Evolutionary conservation across 2,888 invertebrate genomes (phyloP).

Genomic region (Abrostola tripartita): DNA sequence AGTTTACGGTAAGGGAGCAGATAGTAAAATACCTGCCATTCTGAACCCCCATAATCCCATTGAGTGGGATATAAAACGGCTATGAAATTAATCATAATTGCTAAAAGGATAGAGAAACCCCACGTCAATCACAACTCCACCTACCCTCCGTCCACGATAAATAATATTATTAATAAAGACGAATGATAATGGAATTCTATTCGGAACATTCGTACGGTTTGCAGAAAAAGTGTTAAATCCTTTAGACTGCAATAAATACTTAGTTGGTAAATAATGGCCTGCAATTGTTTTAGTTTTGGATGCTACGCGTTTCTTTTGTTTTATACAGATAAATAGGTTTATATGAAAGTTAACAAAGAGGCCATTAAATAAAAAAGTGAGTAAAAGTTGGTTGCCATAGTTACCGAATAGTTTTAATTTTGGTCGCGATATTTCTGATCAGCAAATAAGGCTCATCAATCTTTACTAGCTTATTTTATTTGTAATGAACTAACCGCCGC

Average conservation of each 20-base stretch:
- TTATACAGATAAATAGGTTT: slow-evolving; percentile 10
- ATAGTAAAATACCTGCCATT: background rate
- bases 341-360: too few species aligned
- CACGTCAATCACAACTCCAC: slow-evolving; percentile 33
- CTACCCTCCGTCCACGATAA: slow-evolving; percentile 50
- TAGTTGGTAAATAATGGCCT: slow-evolving; percentile 29
- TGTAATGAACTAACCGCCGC: too few species aligned
- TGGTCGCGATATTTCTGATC: too few species aligned
- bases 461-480: too few species aligned
- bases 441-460: too few species aligned
- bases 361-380: too few species aligned
- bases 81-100: slow-evolving; percentile 40
- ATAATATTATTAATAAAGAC: slow-evolving; percentile 69
- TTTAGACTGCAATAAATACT: slow-evolving; percentile 15
- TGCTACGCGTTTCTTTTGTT: background rate
- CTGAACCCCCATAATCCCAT: background rate
- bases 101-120: slow-evolving; percentile 15
- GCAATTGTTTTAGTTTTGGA: slow-evolving; percentile 33
- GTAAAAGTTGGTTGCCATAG: too few species aligned
- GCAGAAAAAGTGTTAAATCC: slow-evolving; percentile 17
- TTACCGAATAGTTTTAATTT: too few species aligned
- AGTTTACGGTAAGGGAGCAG: background rate
- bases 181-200: slow-evolving; percentile 63
- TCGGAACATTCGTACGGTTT: slow-evolving; percentile 20
- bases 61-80: slow-evolving; percentile 15